A percentile compares a stretch with the other conserved stretches of the same genome.
Evolutionary conservation across 2,113 vertebrate genomes (phyloP).

Genomic region (Cochlearius cochlearius): DNA sequence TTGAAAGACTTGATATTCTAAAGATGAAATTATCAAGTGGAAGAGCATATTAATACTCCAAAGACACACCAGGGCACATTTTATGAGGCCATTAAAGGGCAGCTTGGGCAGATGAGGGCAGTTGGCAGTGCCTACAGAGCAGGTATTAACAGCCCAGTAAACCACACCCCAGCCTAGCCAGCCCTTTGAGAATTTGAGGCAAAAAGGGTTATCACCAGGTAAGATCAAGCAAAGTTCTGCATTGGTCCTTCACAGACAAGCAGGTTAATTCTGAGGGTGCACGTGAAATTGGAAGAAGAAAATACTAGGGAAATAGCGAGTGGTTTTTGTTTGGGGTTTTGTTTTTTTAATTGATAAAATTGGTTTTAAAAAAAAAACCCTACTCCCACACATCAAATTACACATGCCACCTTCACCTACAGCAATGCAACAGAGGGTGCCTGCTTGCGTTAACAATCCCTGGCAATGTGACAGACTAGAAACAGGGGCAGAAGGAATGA

Average conservation of each 20-base stretch:
- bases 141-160: background rate
- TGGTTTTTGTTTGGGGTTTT: background rate
- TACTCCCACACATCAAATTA: background rate
- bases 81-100: conserved; percentile 29
- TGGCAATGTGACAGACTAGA: background rate
- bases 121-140: background rate
- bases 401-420: background rate
- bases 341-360: background rate
- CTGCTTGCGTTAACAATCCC: background rate
- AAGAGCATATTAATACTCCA: background rate
- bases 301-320: background rate
- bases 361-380: background rate
- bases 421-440: background rate
- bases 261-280: background rate
- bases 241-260: background rate
- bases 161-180: background rate
- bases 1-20: background rate
- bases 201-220: background rate
- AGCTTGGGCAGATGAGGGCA: background rate
- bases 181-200: background rate
- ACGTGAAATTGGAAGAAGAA: background rate
- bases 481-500: background rate
- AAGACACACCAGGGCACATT: background rate
- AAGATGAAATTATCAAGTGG: background rate
- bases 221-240: background rate